These are phyloP conservation scores for Dicrurus megarhynchus DNA, from an alignment of 2,113 vertebrate species.

Conservation along the genomic window DNA sequence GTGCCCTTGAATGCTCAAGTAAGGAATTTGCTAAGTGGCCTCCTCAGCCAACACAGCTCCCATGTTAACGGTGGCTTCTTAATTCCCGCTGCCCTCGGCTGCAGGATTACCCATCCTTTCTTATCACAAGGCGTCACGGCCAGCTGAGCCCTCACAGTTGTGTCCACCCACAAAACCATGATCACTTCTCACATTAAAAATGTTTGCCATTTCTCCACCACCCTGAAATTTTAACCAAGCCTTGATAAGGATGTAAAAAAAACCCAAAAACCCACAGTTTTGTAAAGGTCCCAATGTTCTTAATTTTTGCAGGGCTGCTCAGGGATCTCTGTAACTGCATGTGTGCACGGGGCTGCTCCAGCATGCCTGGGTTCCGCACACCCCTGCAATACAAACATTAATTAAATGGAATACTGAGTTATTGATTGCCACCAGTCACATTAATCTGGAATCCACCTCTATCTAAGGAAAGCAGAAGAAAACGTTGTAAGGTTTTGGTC, in stretches of 20 bases:
- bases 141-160: background rate
- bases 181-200: background rate
- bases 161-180: background rate
- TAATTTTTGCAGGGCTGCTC: background rate
- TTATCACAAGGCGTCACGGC: background rate
- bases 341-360: background rate
- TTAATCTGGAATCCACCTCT: background rate
- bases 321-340: background rate
- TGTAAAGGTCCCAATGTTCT: background rate
- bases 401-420: background rate
- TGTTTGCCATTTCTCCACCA: background rate
- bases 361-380: background rate
- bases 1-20: slow-evolving; percentile 65
- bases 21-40: slow-evolving; percentile 65
- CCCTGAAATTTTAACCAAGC: background rate
- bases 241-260: background rate
- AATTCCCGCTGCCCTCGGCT: background rate
- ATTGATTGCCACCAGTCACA: background rate
- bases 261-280: background rate
- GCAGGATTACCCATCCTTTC: background rate
- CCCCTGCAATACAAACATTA: background rate
- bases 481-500: background rate
- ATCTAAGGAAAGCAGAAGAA: background rate
- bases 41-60: slow-evolving; percentile 45
- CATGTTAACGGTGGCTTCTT: background rate